Base-by-base conservation (phyloP, 2,113 vertebrate species). In the Saccopteryx bilineata region DNA sequence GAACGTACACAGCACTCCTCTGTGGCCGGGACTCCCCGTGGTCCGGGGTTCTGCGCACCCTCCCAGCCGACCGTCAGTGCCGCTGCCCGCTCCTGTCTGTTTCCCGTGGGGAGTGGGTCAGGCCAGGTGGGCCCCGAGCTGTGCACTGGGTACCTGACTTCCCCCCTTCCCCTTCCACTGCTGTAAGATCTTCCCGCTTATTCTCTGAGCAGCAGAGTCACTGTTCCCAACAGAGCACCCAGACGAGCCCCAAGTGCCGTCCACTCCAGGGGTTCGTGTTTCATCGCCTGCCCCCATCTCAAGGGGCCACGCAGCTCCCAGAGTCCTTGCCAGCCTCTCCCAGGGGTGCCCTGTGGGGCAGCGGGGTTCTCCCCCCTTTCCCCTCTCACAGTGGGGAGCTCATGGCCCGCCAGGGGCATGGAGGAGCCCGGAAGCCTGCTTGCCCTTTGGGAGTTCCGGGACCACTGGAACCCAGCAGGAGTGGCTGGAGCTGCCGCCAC, bases 191-290 rank as follows among this genome's bases (percentile, higher is more conserved):
- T 39, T 1, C 82, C 50, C 61, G 6, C 2, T 28, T 7, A 21
- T 15, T 39, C 0, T 33, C 28, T 4, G 9, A 19, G n/a, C 1
- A 0, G 50, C 19, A 5, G 28, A 11, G 23, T 8, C 0, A 0
- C 11, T 58, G 58, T 9, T 63, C 63, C 7, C 10, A 0, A 48
- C 9, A 31, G 50, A 31, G 46, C 9, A 1, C 9, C 56, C 13
- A 0, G 10, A 23, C 11, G 10, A 19, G 26, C 46, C 15, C 33
- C n/a, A 9, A 23, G 60, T 1, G 4, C 4, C 11, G 7, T 31
- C 23, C 18, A 10, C 18, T 8, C 2, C 2, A 0, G 9, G 52
- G 17, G 8, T 3, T 28, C 28, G 9, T 13, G 13, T n/a, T 26
- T 28, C 68, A 0, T n/a, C 1, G 9, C 52, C 31, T 15, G 23